phyloP scores from a whole-genome alignment of 2,888 invertebrate species.

The Ariolimax columbianus region DNA sequence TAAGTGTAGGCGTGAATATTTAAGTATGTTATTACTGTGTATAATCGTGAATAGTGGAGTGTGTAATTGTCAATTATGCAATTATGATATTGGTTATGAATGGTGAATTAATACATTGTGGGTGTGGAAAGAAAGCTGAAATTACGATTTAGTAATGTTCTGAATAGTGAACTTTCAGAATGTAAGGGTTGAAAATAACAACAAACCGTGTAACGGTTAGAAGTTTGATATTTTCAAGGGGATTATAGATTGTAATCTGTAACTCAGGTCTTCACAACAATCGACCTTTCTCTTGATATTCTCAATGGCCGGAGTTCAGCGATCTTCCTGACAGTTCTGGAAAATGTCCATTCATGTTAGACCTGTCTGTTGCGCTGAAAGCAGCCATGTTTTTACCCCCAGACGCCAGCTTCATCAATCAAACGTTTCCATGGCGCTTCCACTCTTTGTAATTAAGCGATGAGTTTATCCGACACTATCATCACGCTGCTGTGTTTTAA shows the following conservation, averaged over 20 bases:
- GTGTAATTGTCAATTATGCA: too few relatives aligned
- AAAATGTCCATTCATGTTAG: neutral
- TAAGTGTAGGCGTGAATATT: too few relatives aligned
- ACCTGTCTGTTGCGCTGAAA: neutral
- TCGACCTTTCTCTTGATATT: neutral
- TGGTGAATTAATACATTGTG: too few relatives aligned
- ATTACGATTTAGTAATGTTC: too few relatives aligned
- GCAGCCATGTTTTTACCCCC: neutral
- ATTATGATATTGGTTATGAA: too few relatives aligned
- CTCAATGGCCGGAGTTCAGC: neutral
- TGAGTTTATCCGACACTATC: neutral
- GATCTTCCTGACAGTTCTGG: neutral
- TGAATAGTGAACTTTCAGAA: too few relatives aligned
- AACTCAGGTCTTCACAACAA: neutral
- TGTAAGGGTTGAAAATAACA: too few relatives aligned
- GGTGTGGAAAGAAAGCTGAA: too few relatives aligned
- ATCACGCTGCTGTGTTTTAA: neutral
- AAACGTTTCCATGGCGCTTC: neutral
- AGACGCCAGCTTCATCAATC: neutral
- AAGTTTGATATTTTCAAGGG: too few relatives aligned
- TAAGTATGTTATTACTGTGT: too few relatives aligned
- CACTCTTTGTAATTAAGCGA: neutral
- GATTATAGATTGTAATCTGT: neutral
- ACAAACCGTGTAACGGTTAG: too few relatives aligned
- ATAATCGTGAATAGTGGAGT: too few relatives aligned